Evolutionary conservation across 2,888 invertebrate genomes (phyloP).

Genomic region (Drosophila birchii): DNA sequence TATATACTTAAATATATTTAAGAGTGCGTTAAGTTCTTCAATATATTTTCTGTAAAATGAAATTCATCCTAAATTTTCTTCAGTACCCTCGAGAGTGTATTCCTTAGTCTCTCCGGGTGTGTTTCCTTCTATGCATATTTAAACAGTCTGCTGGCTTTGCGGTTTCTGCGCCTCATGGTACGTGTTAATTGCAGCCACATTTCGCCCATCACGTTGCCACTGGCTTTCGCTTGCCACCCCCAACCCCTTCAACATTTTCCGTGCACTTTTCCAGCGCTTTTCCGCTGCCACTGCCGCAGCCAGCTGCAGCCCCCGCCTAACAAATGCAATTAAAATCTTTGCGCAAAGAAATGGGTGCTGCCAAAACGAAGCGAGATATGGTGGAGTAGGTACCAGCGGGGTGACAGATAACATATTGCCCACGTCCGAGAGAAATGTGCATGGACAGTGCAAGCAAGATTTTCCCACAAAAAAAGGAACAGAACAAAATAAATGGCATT

Average conservation of each 20-base stretch:
- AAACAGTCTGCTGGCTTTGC: constrained; percentile 51
- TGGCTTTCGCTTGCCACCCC: neutral
- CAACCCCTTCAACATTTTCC: constrained; percentile 3
- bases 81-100: neutral
- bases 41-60: neutral
- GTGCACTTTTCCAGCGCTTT: constrained; percentile 24
- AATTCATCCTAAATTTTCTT: neutral
- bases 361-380: constrained; percentile 22
- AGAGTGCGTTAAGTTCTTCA: neutral
- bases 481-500: constrained; percentile 28
- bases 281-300: constrained; percentile 22
- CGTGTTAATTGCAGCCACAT: constrained; percentile 67
- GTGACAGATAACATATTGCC: constrained; percentile 71
- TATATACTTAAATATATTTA: too few relatives aligned
- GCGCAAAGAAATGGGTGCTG: constrained; percentile 41
- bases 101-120: constrained; percentile 1
- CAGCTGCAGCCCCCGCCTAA: constrained; percentile 52
- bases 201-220: constrained; percentile 2
- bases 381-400: constrained; percentile 17
- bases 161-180: constrained; percentile 43
- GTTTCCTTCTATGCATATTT: constrained; percentile 50
- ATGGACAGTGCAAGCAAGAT: constrained; percentile 13
- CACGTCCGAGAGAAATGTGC: constrained; percentile 22
- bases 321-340: constrained; percentile 72
- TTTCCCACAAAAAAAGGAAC: constrained; percentile 2